Evolutionary conservation across 2,888 invertebrate species (phyloP).

Genomic region (Drosophila barbarae): DNA sequence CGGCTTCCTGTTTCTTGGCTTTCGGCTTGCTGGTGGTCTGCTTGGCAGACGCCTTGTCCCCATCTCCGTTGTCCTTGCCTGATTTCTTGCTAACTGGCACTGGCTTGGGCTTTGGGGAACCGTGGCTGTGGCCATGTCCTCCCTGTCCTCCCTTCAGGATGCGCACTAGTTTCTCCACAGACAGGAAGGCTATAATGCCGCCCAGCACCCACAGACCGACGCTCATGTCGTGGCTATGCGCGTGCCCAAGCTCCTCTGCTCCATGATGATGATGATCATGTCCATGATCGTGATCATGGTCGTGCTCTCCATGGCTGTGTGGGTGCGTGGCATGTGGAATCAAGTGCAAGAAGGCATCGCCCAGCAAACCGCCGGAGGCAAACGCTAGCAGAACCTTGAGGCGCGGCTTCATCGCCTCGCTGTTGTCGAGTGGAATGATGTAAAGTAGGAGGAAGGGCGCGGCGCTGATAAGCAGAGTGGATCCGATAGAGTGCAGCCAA

Average conservation of each 20-base stretch:
- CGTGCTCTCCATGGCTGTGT: conserved; percentile 78
- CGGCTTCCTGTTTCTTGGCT: conserved; percentile 74
- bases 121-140: conserved; percentile 76
- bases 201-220: conserved; percentile 96
- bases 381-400: conserved; percentile 95
- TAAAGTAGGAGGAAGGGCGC: conserved; percentile 96
- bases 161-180: conserved; percentile 95
- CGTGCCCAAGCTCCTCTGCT: conserved; percentile 81
- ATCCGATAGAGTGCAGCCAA: conserved; percentile 91
- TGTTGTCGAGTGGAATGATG: conserved; percentile 94
- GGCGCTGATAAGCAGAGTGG: conserved; percentile 95
- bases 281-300: conserved; percentile 65
- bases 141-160: conserved; percentile 92
- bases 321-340: conserved; percentile 95
- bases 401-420: conserved; percentile 89
- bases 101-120: conserved; percentile 54
- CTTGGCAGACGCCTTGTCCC: conserved; percentile 65
- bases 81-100: conserved; percentile 34
- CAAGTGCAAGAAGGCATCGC: conserved; percentile 98
- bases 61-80: conserved; percentile 46
- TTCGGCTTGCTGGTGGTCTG: conserved; percentile 79
- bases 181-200: conserved; percentile 94
- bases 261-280: conserved; percentile 74
- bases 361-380: conserved; percentile 96
- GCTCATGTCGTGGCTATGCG: conserved; percentile 88